Evolutionary conservation across 1,140 invertebrate species (phyloP).

Genomic region (Mactra quadrangularis): DNA sequence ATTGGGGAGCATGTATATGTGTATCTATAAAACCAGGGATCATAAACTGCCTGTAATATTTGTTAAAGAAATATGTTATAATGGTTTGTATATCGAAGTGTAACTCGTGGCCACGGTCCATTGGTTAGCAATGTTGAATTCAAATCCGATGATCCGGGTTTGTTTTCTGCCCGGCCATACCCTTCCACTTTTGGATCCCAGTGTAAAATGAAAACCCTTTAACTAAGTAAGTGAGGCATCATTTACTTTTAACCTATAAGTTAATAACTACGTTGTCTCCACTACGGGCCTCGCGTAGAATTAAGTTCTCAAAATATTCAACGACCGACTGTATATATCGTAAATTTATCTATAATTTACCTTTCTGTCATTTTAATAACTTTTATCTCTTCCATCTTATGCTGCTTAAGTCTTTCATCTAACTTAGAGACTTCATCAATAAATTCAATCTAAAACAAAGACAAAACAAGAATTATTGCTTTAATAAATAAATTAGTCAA

Average conservation of each 20-base stretch:
- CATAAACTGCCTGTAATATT: conserved; percentile 87
- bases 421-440: conserved; percentile 42
- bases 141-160: not conserved
- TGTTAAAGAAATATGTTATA: not conserved
- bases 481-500: not conserved
- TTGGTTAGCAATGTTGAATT: not conserved
- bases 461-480: not conserved
- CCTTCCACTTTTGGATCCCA: not conserved
- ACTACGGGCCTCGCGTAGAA: too few species aligned
- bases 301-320: too few species aligned
- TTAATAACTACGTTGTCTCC: too few species aligned
- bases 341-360: conserved; percentile 36
- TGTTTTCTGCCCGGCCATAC: not conserved
- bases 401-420: conserved; percentile 19
- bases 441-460: conserved; percentile 62
- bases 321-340: too few species aligned
- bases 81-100: not conserved
- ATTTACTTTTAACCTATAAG: not conserved
- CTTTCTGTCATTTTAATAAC: conserved; percentile 35
- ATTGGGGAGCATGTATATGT: conserved; percentile 95
- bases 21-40: conserved; percentile 95
- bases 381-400: conserved; percentile 37
- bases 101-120: not conserved
- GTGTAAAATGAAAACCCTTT: not conserved
- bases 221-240: not conserved